These are phyloP conservation scores for Drosophila mimica DNA, from an alignment of 2,888 invertebrate species.

Conservation along the genomic window DNA sequence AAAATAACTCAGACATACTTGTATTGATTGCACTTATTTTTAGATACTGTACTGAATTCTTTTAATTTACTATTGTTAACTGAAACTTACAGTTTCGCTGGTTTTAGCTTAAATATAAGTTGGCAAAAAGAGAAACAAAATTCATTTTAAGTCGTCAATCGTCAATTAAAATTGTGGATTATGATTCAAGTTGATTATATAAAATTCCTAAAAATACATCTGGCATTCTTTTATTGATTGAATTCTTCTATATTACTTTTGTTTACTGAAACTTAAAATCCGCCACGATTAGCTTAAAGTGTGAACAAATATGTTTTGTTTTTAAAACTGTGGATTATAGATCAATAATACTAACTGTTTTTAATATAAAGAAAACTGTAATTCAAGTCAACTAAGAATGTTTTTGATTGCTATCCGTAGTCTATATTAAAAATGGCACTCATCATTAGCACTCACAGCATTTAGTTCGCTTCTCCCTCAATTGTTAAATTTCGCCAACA, in stretches of 20 bases:
- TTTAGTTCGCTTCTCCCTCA: slow-evolving; percentile 14
- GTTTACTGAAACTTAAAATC: neutral
- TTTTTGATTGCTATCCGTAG: neutral
- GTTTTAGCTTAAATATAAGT: neutral
- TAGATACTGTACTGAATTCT: neutral
- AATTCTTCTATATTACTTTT: neutral
- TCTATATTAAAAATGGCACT: slow-evolving; percentile 22
- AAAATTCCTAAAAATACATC: neutral
- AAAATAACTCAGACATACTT: neutral
- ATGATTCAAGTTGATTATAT: neutral
- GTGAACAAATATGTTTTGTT: too few relatives aligned
- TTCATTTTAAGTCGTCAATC: neutral
- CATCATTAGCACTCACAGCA: slow-evolving; percentile 12
- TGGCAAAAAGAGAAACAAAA: neutral
- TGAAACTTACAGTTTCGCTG: neutral
- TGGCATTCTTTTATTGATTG: too few relatives aligned
- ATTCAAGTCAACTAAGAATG: neutral
- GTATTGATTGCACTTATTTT: neutral
- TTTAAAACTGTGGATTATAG: neutral
- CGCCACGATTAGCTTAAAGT: too few relatives aligned
- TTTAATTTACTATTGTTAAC: neutral
- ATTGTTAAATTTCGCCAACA: slow-evolving; percentile 2
- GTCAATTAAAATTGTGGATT: neutral
- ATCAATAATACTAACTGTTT: too few relatives aligned
- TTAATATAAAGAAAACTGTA: neutral